Evolutionary conservation across 1,140 invertebrate species (phyloP).

Genomic region (Micrasema minimum): DNA sequence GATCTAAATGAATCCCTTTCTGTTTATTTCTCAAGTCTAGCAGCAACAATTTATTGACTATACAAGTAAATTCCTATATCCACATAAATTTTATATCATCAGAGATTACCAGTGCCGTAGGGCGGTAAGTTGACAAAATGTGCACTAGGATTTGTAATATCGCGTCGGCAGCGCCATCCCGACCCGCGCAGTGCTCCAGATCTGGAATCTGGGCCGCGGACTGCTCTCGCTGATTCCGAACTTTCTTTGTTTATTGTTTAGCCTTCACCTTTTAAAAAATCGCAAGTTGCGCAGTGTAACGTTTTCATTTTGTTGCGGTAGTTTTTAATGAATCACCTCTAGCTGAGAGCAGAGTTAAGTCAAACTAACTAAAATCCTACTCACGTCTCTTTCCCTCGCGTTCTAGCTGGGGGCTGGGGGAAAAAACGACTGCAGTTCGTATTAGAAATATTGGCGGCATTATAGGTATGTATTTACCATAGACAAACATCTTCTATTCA

Average conservation of each 20-base stretch:
- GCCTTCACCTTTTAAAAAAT: conserved; percentile 21
- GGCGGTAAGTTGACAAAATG: conserved; percentile 4
- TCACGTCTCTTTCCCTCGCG: background rate
- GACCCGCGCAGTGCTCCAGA: conserved; percentile 9
- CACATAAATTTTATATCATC: background rate
- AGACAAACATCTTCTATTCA: background rate
- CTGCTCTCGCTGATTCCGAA: conserved; percentile 22
- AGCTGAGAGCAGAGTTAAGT: no score
- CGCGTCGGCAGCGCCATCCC: background rate
- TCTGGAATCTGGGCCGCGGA: conserved; percentile 5
- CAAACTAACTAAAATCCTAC: no score
- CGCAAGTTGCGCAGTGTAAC: conserved; percentile 5
- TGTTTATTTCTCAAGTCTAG: no score
- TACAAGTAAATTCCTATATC: no score
- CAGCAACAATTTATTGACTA: no score
- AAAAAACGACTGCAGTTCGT: no score
- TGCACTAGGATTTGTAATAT: conserved; percentile 9
- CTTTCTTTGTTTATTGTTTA: conserved; percentile 26
- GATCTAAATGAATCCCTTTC: no score
- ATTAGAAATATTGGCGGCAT: no score
- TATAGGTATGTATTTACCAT: no score
- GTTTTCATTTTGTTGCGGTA: conserved; percentile 6
- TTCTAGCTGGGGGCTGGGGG: background rate
- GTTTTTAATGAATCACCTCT: conserved; percentile 20
- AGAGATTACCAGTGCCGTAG: background rate